phyloP scores from a whole-genome alignment of 1,140 invertebrate genomes.

The Eciton burchellii region DNA sequence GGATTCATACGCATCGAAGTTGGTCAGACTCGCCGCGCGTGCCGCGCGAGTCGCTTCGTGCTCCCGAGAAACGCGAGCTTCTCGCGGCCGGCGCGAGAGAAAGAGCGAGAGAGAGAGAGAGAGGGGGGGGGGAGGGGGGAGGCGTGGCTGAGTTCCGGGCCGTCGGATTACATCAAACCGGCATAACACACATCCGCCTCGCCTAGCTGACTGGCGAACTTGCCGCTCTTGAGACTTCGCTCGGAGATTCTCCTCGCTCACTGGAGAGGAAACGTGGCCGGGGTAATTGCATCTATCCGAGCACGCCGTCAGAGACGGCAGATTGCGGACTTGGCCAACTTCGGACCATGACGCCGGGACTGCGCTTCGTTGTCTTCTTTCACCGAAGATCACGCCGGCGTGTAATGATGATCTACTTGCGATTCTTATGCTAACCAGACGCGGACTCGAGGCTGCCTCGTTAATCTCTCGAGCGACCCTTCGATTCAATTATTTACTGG shows the following conservation, averaged over 20 bases:
- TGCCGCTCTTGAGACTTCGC: conserved; percentile 70
- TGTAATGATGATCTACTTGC: conserved; percentile 18
- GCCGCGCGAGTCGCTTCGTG: conserved; percentile 68
- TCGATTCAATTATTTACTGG: too few relatives aligned
- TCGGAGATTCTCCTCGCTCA: conserved; percentile 74
- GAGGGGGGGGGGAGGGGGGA: not conserved
- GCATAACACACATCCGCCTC: conserved; percentile 74
- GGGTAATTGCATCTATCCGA: conserved; percentile 72
- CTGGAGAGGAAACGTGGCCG: conserved; percentile 58
- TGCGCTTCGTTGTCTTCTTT: conserved; percentile 20
- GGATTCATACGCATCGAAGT: conserved; percentile 73
- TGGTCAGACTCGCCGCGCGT: conserved; percentile 74
- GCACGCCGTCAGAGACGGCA: conserved; percentile 53
- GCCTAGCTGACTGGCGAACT: conserved; percentile 67
- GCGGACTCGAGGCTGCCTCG: conserved; percentile 1
- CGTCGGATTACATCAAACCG: conserved; percentile 79
- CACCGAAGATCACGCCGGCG: not conserved
- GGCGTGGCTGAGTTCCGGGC: conserved; percentile 34
- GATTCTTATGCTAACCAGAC: conserved; percentile 43
- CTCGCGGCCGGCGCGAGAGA: conserved; percentile 54
- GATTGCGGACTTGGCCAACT: conserved; percentile 57
- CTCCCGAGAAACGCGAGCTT: conserved; percentile 63
- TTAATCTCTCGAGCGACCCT: not conserved
- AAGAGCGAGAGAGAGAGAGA: not conserved
- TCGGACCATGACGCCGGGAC: conserved; percentile 47